Base-by-base conservation (phyloP, 2,797 vertebrate genomes). In the Thripadectes ignobilis region DNA sequence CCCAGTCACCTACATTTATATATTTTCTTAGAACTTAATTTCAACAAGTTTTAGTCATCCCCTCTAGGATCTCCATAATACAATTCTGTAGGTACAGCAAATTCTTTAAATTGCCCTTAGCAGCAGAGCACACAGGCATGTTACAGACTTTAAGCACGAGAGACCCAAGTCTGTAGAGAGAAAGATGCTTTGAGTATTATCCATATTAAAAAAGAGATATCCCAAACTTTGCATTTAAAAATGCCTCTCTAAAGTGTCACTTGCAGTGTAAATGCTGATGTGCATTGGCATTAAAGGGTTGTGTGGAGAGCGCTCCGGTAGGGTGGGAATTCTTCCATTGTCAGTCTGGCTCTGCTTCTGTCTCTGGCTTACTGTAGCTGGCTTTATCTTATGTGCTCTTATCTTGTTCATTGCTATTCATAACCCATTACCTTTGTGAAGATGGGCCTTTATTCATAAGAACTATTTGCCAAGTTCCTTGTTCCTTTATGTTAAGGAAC, bases 371-470 rank as follows among this genome's bases (percentile, higher is more conserved):
- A 57, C 63, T 87, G 48, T 66, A 59, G 61, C 48, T 95, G 77
- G 61, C 74, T 91, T 95, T 95, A 93, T 95, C 95, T 96, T 61
- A 4, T 5, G 22, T 78, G 80, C 54, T 94, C 92, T 95, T 96
- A 96, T 96, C 96, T 96, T 91, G 65, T 95, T 94, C 89, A 77
- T 95, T 95, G 88, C 86, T 96, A 89, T 96, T 96, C 94, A 93
- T 95, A 92, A 83, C 68, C 85, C 93, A 30, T 85, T 85, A 57
- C 72, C 72, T 88, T 95, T 91, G 88, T 94, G 90, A 87, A 93
- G 94, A 79, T 69, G 55, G 67, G 95, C 79, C 85, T 95, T 94
- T 82, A 90, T 91, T 87, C 95, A 26, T 88, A 80, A 58, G 80
- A 96, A 92, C 74, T 90, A 89, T 71, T 77, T 95, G 94, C 89